Conservation (phyloP, 23 tunicate species). For the Aplidium turbinatum region DNA sequence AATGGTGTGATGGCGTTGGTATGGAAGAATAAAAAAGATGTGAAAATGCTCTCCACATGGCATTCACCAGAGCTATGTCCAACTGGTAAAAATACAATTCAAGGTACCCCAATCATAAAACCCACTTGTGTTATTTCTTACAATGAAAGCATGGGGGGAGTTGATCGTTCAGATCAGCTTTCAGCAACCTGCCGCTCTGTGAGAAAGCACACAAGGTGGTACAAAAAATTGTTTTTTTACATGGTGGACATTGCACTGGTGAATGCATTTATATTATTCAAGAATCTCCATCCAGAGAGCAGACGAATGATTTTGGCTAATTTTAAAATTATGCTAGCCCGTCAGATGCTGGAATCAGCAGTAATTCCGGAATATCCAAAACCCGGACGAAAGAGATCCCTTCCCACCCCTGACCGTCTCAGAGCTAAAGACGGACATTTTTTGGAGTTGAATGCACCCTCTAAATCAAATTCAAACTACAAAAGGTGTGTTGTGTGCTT, state of each 20-base stretch:
- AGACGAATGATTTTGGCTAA: not conserved
- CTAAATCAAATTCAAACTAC: not conserved
- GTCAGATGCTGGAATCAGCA: constrained; percentile 1
- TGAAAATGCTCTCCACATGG: constrained; percentile 9
- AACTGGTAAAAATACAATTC: too few species aligned
- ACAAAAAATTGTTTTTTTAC: not conserved
- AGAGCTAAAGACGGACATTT: not conserved
- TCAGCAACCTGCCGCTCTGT: not conserved
- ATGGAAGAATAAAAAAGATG: constrained; percentile 11
- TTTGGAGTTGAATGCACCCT: constrained; percentile 1
- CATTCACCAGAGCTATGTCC: not conserved
- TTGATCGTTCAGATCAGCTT: constrained; percentile 16
- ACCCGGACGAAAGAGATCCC: constrained; percentile 9
- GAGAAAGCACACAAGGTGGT: constrained; percentile 14
- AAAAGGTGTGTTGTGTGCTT: constrained; percentile 1
- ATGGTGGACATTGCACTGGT: constrained; percentile 13
- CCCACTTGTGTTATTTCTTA: constrained; percentile 19
- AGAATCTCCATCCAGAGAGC: constrained; percentile 4
- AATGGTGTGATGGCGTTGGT: constrained; percentile 15
- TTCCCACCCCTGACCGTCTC: not conserved
- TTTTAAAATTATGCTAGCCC: constrained; percentile 16
- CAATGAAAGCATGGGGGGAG: constrained; percentile 12
- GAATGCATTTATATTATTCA: not conserved
- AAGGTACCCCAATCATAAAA: not conserved
- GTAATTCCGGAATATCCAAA: not conserved